phyloP scores from a whole-genome alignment of 2,113 vertebrate genomes.

The Turdus rufiventris region DNA sequence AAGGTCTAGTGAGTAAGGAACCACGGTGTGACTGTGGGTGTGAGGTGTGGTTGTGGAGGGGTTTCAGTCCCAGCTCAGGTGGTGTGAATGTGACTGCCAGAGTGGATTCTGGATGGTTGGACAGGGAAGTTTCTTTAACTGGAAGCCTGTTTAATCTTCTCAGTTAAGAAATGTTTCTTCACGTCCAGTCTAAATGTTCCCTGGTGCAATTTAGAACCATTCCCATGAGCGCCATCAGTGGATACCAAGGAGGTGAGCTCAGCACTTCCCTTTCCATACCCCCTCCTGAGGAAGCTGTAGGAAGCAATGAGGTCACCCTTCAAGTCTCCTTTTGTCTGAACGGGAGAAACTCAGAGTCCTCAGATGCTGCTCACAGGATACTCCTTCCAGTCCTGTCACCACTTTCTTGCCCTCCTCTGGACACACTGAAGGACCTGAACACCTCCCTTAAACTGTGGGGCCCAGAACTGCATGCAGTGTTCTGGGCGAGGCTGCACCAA shows the following conservation, averaged over 20 bases:
- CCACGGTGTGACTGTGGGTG: background rate
- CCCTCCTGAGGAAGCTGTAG: background rate
- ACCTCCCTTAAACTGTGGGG: background rate
- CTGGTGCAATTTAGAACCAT: background rate
- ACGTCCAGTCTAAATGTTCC: background rate
- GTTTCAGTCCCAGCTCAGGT: background rate
- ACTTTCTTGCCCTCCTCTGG: background rate
- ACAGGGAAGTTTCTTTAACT: background rate
- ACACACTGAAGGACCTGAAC: background rate
- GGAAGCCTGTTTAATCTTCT: background rate
- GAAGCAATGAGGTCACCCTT: background rate
- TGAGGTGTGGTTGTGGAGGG: background rate
- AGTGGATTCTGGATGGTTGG: background rate
- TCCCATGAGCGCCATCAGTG: background rate
- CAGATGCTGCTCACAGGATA: fast-evolving
- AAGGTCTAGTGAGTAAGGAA: fast-evolving
- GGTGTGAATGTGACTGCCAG: background rate
- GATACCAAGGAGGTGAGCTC: background rate
- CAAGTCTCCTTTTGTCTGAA: background rate
- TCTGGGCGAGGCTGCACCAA: fast-evolving
- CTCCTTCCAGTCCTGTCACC: background rate
- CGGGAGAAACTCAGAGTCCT: background rate
- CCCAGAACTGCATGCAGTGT: background rate
- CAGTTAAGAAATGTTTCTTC: background rate
- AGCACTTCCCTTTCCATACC: background rate